Conservation (phyloP, 2,113 vertebrate species). For the Thermophis baileyi region DNA sequence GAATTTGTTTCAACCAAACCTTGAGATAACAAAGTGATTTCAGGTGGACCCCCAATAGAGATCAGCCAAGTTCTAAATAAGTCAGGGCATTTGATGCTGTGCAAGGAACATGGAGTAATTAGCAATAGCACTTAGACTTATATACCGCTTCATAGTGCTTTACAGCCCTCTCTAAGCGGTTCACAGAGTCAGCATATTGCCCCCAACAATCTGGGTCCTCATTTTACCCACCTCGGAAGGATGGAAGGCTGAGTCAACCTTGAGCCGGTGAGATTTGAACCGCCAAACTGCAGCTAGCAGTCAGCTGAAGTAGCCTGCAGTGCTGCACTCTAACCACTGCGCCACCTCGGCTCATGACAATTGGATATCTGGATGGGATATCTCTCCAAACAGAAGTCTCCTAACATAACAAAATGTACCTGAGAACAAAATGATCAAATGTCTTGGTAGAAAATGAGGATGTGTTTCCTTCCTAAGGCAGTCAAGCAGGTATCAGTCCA, state of each 20-base stretch:
- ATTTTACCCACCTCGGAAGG: no score
- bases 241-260: no score
- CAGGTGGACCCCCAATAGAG: not conserved
- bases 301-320: no score
- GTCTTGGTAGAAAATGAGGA: not conserved
- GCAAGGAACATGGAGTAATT: not conserved
- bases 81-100: not conserved
- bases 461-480: not conserved
- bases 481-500: not conserved
- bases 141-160: no score
- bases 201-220: no score
- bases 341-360: no score
- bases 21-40: not conserved
- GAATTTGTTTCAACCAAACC: not conserved
- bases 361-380: not conserved
- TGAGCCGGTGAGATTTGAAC: no score
- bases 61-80: not conserved
- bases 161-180: no score
- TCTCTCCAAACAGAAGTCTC: not conserved
- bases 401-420: not conserved
- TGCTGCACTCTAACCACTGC: no score
- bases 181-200: no score
- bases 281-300: no score
- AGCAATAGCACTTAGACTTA: no score
- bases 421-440: not conserved